Evolutionary conservation across 1,140 invertebrate genomes (phyloP).

Genomic region (Drosophila saltans): DNA sequence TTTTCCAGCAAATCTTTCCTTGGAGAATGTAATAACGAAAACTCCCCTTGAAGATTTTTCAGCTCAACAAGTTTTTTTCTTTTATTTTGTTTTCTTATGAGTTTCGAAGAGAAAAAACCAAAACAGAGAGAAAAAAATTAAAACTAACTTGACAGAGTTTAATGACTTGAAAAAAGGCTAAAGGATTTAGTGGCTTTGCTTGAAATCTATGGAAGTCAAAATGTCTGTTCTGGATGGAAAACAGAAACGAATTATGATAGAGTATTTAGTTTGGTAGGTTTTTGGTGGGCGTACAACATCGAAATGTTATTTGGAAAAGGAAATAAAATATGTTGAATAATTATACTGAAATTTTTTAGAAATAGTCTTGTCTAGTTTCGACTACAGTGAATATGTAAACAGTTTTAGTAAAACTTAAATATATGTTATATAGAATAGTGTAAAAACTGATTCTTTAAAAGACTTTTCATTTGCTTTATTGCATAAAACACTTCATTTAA

Average conservation of each 20-base stretch:
- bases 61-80: conserved; percentile 5
- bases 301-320: no score
- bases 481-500: no score
- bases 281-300: no score
- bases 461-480: no score
- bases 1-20: conserved; percentile 36
- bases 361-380: no score
- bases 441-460: no score
- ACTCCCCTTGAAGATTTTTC: conserved; percentile 12
- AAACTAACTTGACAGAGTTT: conserved; percentile 3
- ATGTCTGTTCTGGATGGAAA: background rate
- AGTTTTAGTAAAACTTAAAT: no score
- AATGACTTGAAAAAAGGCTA: conserved; percentile 2
- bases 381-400: no score
- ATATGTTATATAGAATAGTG: no score
- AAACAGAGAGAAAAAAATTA: background rate
- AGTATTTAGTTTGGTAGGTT: no score
- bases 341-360: no score
- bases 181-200: background rate
- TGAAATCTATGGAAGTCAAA: background rate
- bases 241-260: background rate
- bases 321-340: no score
- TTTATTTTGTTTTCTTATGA: background rate
- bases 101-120: background rate
- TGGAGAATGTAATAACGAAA: conserved; percentile 18